A percentile compares a stretch with the other conserved stretches of the same genome.
Evolutionary conservation across 1,140 invertebrate species (phyloP).

Genomic region (Anastrepha ludens): DNA sequence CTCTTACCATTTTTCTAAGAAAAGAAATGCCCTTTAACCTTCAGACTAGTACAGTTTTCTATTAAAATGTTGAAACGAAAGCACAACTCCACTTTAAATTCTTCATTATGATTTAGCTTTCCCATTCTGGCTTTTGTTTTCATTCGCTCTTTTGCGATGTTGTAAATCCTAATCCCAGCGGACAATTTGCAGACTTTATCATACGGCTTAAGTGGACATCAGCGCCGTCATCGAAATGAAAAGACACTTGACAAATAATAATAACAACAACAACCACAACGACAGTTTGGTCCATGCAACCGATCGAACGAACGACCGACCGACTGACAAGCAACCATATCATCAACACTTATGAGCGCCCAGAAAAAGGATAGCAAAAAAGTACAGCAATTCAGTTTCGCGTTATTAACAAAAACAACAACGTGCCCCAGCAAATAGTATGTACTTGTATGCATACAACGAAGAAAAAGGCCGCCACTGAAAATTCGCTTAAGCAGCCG

Average conservation of each 20-base stretch:
- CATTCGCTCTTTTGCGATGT: not conserved
- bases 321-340: not conserved
- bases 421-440: not conserved
- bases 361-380: not conserved
- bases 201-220: slow-evolving; percentile 42
- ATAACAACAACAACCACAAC: not conserved
- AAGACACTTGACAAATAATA: slow-evolving; percentile 28
- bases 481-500: not conserved
- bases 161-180: slow-evolving; percentile 33
- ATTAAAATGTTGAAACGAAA: too few relatives aligned
- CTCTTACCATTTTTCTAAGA: too few relatives aligned
- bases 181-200: slow-evolving; percentile 46
- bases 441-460: not conserved
- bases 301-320: not conserved
- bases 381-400: not conserved
- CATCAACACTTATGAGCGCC: slow-evolving; percentile 10
- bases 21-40: too few relatives aligned
- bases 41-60: too few relatives aligned
- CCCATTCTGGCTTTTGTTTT: not conserved
- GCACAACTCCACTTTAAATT: not conserved
- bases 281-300: too few relatives aligned
- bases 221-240: slow-evolving; percentile 34
- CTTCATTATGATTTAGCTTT: not conserved
- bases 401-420: slow-evolving; percentile 3
- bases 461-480: not conserved